A percentile compares a stretch with the other conserved stretches of the same genome.
Evolutionary conservation across 2,797 vertebrate genomes (phyloP).

Genomic region (Kryptolebias ocellatus): DNA sequence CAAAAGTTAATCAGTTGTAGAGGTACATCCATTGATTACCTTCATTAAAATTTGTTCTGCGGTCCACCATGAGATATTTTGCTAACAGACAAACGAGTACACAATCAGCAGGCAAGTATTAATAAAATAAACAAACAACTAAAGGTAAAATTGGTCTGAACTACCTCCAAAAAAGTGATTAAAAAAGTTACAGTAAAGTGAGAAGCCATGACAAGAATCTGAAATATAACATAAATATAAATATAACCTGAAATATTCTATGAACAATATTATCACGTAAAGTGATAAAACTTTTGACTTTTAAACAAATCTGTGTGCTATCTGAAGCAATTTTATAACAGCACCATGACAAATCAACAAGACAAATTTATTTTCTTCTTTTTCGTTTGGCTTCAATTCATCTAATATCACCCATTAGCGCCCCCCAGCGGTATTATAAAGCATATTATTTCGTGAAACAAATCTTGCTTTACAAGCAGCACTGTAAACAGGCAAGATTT

Average conservation of each 20-base stretch:
- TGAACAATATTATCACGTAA: no score
- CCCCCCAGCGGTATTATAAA: conserved; percentile 27
- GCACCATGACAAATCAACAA: background rate
- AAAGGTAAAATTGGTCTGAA: background rate
- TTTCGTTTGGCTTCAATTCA: background rate
- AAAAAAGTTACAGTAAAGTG: background rate
- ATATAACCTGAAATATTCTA: no score
- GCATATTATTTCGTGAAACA: background rate
- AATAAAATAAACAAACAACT: background rate
- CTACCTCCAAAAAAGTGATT: background rate
- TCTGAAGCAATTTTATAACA: background rate
- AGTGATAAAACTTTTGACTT: no score
- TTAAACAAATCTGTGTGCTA: background rate
- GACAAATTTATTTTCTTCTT: background rate
- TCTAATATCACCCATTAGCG: conserved; percentile 22
- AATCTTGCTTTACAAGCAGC: background rate
- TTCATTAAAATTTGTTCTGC: no score
- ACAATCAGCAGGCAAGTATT: no score
- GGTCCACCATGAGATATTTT: no score
- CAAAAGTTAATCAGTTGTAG: no score
- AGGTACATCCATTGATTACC: no score
- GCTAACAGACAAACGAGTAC: no score
- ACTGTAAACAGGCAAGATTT: background rate
- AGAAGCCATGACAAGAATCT: background rate
- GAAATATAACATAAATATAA: background rate